A percentile compares a stretch with the other conserved stretches of the same genome.
Evolutionary conservation across 2,888 invertebrate genomes (phyloP).

Genomic region (Lithophane leautieri): DNA sequence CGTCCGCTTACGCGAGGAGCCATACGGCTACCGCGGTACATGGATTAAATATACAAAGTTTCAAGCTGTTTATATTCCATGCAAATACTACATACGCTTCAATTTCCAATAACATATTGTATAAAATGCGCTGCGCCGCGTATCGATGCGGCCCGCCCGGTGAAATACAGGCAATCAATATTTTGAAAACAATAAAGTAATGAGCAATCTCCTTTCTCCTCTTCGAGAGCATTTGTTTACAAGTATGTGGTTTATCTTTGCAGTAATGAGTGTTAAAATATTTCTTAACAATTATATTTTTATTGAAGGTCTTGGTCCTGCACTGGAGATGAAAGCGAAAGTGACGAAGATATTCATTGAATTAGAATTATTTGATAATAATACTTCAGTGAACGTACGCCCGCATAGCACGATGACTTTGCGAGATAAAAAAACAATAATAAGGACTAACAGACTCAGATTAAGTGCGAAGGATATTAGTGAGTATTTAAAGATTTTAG

Average conservation of each 20-base stretch:
- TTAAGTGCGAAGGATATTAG: neutral
- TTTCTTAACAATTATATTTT: neutral
- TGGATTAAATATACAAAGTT: too few species aligned
- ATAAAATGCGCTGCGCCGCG: too few species aligned
- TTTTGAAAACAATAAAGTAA: neutral
- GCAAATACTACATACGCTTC: neutral
- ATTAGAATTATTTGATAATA: constrained; percentile 24
- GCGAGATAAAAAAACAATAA: accelerated
- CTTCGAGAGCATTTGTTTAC: neutral
- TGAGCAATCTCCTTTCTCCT: neutral
- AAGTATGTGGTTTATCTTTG: neutral
- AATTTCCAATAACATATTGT: neutral
- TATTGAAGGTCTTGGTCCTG: constrained; percentile 7
- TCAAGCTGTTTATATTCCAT: neutral
- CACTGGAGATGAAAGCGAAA: accelerated
- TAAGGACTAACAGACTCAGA: neutral
- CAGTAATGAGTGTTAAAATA: neutral
- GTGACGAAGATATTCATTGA: neutral
- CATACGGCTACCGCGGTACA: too few species aligned
- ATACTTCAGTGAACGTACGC: constrained; percentile 4
- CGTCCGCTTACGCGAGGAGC: neutral
- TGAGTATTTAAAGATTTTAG: constrained; percentile 1
- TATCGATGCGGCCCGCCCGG: neutral
- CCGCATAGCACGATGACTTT: too few species aligned
- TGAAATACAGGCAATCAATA: neutral